These are phyloP conservation scores for Ganaspis sp. DNA, from an alignment of 1,140 invertebrate species.

Conservation along the genomic window DNA sequence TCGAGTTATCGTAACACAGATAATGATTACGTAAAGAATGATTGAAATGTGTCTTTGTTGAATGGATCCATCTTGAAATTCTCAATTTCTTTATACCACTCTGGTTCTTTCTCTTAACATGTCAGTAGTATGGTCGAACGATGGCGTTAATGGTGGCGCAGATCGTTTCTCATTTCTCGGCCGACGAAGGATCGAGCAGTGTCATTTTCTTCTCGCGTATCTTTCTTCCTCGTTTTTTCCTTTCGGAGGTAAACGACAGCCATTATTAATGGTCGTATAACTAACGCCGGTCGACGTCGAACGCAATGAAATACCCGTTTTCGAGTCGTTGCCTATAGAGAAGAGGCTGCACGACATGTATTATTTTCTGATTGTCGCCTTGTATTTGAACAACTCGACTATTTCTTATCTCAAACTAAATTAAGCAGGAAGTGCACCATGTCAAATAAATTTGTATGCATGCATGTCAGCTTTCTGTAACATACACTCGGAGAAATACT, in stretches of 20 bases:
- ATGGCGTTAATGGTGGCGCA: conserved; percentile 35
- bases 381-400: neutral
- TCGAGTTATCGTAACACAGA: no score
- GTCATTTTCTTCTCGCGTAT: conserved; percentile 53
- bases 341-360: neutral
- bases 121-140: conserved; percentile 18
- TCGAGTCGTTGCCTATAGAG: neutral
- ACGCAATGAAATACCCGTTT: conserved; percentile 42
- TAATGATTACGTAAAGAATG: no score
- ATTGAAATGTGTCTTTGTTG: neutral
- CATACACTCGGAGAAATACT: neutral
- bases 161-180: conserved; percentile 46
- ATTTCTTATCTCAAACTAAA: neutral
- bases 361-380: neutral
- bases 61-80: neutral
- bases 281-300: conserved; percentile 34
- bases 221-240: conserved; percentile 42
- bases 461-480: neutral
- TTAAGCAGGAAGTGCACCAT: neutral
- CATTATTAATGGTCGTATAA: conserved; percentile 48
- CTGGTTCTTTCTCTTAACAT: conserved; percentile 6
- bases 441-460: neutral
- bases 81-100: neutral
- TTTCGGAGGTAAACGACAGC: conserved; percentile 45
- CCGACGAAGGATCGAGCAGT: conserved; percentile 41